Evolutionary conservation across 2,888 invertebrate genomes (phyloP), one percentile per base, ranked within the genome.

Genomic region (Leucozona laternaria): DNA sequence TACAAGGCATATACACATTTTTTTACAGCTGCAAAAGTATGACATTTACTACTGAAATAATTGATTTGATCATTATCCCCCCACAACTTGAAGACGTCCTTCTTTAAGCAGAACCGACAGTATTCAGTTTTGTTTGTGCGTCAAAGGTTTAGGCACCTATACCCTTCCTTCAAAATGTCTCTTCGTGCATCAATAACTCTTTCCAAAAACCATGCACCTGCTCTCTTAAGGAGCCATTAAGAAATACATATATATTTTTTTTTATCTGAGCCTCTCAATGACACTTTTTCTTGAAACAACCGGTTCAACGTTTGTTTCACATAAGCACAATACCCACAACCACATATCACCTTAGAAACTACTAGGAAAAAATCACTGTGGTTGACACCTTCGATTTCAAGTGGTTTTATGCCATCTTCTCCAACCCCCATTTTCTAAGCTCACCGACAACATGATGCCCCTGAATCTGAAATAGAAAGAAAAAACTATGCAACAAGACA

Each of bases 301-400:
- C 20, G 13, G 22, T 22, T 13, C 11, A 50, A 50, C 20, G 50
- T 48, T 20, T 50, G 22, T 50, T 50, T 50, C 22, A 20, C 13
- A 48, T 2, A 22, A 50, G 13, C 48, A 22, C 22, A 5, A 2
- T 2, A 2, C 6, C 22, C 22, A 5, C 0, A 6, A 2, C 6
- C 22, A 15, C 22, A 50, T 13, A 22, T 25, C 50, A 50, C n/a
- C 55, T n/a, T 4, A 31, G 48, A 28, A n/a, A 28, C 10, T 25
- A 2, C n/a, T 13, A 28, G 7, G 28, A 55, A 28, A 28, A 15
- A 17, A 48, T 20, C 15, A 45, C n/a, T 45, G 53, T 17, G 31
- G 31, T 34, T 31, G 31, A 43, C 43, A 62, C 25, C 62, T 25
- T 62, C 25, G n/a, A 62, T 60, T 15, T 22, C 22, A 37, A 40